phyloP scores from a whole-genome alignment of 92 coral and sea anemone genomes.

The Zoanthus gigantus region DNA sequence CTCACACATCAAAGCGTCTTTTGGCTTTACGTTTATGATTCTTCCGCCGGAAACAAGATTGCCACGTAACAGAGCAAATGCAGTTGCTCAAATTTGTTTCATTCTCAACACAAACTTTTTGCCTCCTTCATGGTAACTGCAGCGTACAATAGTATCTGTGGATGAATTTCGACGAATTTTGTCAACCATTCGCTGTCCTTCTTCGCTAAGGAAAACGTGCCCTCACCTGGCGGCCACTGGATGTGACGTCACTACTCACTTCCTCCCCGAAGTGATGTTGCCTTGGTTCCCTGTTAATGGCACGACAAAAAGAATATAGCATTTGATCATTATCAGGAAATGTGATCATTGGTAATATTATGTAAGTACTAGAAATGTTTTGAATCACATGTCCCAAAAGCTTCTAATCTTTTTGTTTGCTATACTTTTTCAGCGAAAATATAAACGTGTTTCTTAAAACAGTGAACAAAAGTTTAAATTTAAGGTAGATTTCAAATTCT shows the following conservation, averaged over 20 bases:
- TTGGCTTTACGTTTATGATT: slow-evolving; percentile 34
- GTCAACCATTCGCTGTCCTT: slow-evolving; percentile 37
- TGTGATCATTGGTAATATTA: neutral
- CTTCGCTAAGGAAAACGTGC: slow-evolving; percentile 73
- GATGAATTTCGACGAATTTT: slow-evolving; percentile 6
- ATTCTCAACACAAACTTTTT: slow-evolving; percentile 18
- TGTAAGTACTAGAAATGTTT: neutral
- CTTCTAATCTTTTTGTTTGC: neutral
- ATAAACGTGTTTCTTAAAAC: neutral
- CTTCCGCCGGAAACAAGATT: slow-evolving; percentile 51
- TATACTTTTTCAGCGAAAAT: neutral
- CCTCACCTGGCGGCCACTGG: slow-evolving; percentile 86
- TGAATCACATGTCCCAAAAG: neutral
- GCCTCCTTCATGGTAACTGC: slow-evolving; percentile 16
- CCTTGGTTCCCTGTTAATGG: slow-evolving; percentile 35
- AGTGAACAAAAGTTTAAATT: neutral
- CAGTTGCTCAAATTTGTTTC: slow-evolving; percentile 3
- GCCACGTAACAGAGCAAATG: slow-evolving; percentile 32
- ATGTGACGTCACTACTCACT: slow-evolving; percentile 92
- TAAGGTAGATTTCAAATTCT: neutral
- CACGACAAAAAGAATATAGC: slow-evolving; percentile 46
- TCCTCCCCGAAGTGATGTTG: slow-evolving; percentile 67
- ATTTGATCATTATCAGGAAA: slow-evolving; percentile 14
- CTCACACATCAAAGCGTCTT: slow-evolving; percentile 37
- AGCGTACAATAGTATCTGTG: neutral